Conservation (phyloP, 2,888 invertebrate species). For the Holacanthella duospinosa region DNA sequence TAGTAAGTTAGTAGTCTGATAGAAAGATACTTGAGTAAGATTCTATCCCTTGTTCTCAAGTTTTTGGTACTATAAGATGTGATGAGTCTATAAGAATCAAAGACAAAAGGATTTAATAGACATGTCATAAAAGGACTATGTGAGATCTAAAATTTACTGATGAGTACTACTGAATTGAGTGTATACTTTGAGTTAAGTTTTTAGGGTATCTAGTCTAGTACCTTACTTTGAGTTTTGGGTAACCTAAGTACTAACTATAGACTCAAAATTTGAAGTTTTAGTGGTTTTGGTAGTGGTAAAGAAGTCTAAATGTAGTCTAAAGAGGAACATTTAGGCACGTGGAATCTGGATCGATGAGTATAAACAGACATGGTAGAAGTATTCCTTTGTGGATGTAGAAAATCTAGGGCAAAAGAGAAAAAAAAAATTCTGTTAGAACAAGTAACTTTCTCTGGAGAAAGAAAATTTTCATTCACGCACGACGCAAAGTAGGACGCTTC, state of each 20-base stretch:
- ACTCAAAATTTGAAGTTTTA: no score
- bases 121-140: no score
- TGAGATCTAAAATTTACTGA: no score
- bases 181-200: no score
- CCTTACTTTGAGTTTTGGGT: no score
- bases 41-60: neutral
- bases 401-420: neutral
- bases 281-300: neutral
- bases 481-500: neutral
- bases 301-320: neutral
- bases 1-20: no score
- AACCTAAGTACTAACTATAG: no score
- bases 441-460: neutral
- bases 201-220: no score
- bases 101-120: neutral
- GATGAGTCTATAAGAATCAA: neutral
- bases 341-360: slow-evolving; percentile 4
- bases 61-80: neutral
- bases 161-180: no score
- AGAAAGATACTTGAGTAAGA: no score
- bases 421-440: neutral
- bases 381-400: slow-evolving; percentile 1
- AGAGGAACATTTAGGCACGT: slow-evolving; percentile 1
- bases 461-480: slow-evolving; percentile 2
- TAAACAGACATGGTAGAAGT: neutral